Evolutionary conservation across 23 tunicate species (phyloP), one percentile per base, ranked within the genome.

Genomic region (Trididemnum clinides): DNA sequence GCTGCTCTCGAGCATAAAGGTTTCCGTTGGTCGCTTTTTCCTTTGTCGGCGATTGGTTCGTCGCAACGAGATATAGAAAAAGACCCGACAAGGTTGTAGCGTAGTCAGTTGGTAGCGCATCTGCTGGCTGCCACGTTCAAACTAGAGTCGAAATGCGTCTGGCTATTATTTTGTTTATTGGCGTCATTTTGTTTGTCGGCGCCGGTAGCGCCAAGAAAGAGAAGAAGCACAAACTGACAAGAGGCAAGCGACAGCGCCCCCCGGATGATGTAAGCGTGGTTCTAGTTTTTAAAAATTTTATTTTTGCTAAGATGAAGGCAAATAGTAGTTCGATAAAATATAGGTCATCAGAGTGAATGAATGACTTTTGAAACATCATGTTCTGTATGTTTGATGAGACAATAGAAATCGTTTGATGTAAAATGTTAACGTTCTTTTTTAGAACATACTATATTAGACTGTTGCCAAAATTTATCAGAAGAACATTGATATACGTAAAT

Each of bases 211-310:
- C 31, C 75, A 66, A 73, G 84, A 44, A 84, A 71, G 58, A 66
- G 32, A 74, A 35, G 34, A 74, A 74, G 30, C 36, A 34, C 64
- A 59, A 44, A 38, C 25, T 65, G 32, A 37, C 15, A 27, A 34
- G 84, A 37, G 51, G 32, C 82, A 74, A 74, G 35, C 64, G 88
- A 30, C 88, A 85, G 59, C 26, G 80, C n/a, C 82, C 63, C 33
- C 26, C 84, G 28, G 25, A 63, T n/a, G 84, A 80, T 21, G 84
- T 80, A 80, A 39, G 54, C 10, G n/a, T n/a, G n/a, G n/a, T n/a
- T n/a, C n/a, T n/a, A n/a, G n/a, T n/a, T n/a, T n/a, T n/a, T n/a
- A n/a, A n/a, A n/a, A n/a, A n/a, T n/a, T n/a, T n/a, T n/a, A n/a
- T n/a, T n/a, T n/a, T n/a, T n/a, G n/a, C n/a, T n/a, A n/a, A n/a